Evolutionary conservation across 2,888 invertebrate species (phyloP), one percentile per base, ranked within the genome.

Genomic region (Tetragonula carbonaria): DNA sequence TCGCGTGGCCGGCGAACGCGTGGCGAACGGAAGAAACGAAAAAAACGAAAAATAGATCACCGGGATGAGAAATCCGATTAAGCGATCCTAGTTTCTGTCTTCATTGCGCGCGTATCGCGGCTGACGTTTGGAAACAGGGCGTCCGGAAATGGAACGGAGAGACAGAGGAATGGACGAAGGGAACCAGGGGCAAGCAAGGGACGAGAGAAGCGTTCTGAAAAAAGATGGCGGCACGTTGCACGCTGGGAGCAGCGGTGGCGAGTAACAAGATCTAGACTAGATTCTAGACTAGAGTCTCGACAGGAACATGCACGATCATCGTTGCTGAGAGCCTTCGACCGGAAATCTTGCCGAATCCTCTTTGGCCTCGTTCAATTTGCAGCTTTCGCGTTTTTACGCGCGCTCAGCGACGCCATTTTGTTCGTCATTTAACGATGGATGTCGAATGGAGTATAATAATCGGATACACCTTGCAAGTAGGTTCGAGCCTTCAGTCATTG

Each of bases 251-350:
- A 55, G 82, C 33, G 67, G 59, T 63, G 72, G 71, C 76, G 77
- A 70, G 75, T 28, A 28, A 33, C 63, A 21, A 38, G 33, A 23
- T 74, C 53, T 66, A 66, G 45, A 8, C 45, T 45, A 45, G 45
- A 45, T 38, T 38, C 38, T 38, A 38, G 38, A 67, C 73, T 28
- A 28, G 72, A 78, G 78, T 67, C 80, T 87, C 77, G 78, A 51
- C 13, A 65, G 84, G 78, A 83, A 88, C 76, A 77, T 38, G 85
- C 23, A 77, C 80, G 87, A 90, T 90, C 87, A 87, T 87, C 86
- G 81, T 90, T 90, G 90, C 87, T 84, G 90, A 84, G 86, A 86
- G 77, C 83, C 84, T 82, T 87, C 82, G 86, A 85, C 85, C 90
- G 90, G 87, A 90, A 90, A 90, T 90, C 87, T 87, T 80, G 70